These are phyloP conservation scores for Watsonalla cultraria DNA, from an alignment of 2,888 invertebrate species.

Conservation along the genomic window DNA sequence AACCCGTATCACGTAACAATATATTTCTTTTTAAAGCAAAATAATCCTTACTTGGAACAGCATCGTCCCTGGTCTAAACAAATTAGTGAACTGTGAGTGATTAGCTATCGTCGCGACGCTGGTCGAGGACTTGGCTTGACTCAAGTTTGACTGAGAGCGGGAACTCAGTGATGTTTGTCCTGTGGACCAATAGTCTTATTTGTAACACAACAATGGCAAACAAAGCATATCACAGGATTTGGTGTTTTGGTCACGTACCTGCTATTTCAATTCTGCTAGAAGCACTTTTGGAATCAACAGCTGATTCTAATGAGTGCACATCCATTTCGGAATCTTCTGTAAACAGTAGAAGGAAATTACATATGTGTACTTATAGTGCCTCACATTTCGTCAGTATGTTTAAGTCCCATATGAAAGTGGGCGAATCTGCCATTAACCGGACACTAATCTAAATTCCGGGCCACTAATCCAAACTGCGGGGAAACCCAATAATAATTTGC, in stretches of 20 bases:
- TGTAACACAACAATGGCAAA: slow-evolving; percentile 16
- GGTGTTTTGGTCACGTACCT: slow-evolving; percentile 14
- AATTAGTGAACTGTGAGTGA: slow-evolving; percentile 37
- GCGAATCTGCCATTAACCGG: no score
- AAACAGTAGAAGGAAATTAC: slow-evolving; percentile 9
- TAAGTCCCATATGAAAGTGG: no score
- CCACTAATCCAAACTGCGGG: no score
- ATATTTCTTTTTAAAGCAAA: no score
- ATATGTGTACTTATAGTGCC: background rate
- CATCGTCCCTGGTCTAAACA: slow-evolving; percentile 54
- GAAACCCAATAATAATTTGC: no score
- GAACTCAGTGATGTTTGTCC: slow-evolving; percentile 29
- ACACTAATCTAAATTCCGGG: no score
- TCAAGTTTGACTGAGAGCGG: slow-evolving; percentile 50
- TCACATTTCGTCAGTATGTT: no score
- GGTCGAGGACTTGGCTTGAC: slow-evolving; percentile 49
- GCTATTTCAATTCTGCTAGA: slow-evolving; percentile 39
- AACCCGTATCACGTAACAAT: no score
- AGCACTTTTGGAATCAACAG: slow-evolving; percentile 46
- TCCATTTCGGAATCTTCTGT: slow-evolving; percentile 48
- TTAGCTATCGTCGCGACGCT: slow-evolving; percentile 54
- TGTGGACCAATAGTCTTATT: slow-evolving; percentile 10
- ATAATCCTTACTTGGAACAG: slow-evolving; percentile 49
- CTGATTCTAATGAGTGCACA: slow-evolving; percentile 44
- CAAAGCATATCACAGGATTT: no score